Base-by-base conservation (phyloP, 2,797 vertebrate genomes). In the Mionectes olivaceus region DNA sequence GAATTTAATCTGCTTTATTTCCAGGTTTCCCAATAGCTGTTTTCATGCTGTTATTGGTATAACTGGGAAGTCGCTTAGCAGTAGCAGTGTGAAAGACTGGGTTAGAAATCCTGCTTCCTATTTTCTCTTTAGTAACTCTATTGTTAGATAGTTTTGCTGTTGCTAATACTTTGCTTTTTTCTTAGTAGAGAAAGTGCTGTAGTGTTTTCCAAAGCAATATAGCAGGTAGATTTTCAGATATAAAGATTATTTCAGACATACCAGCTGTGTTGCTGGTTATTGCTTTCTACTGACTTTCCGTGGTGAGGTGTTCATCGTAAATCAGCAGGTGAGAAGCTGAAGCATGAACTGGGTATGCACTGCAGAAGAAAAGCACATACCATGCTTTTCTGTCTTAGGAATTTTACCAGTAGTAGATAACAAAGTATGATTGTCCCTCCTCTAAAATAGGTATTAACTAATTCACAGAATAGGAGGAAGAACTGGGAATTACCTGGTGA, bases 371-470 rank as follows among this genome's bases (percentile, higher is more conserved):
- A 77, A 91, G 17, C 13, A 21, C 13, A 41, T 79, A 68, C 50
- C 3, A 4, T 64, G 14, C 35, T 85, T 75, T 87, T 74, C 64
- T 61, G 44, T 86, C 24, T 69, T 52, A 55, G 27, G 82, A 74
- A 21, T 91, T 93, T 94, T 87, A 50, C 37, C 71, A 83, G 19
- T 23, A 87, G 56, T 41, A 75, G 30, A 63, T 83, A 74, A 52
- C 15, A 32, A 83, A 77, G 24, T 77, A 69, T 80, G 46, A 74
- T 59, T 64, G 61, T 78, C 35, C 24, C 30, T 64, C n/a, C 75
- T 61, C 23, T 80, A 88, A 93, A 93, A 44, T 18, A 89, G 60
- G 28, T 53, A 52, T 74, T 80, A 91, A 80, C 82, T 94, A 83
- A 57, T 86, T 91, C 55, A n/a, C 85, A 81, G n/a, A 85, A 65